These are phyloP conservation scores for Gordius sp. DNA, from an alignment of 2,888 invertebrate genomes.

Conservation along the genomic window DNA sequence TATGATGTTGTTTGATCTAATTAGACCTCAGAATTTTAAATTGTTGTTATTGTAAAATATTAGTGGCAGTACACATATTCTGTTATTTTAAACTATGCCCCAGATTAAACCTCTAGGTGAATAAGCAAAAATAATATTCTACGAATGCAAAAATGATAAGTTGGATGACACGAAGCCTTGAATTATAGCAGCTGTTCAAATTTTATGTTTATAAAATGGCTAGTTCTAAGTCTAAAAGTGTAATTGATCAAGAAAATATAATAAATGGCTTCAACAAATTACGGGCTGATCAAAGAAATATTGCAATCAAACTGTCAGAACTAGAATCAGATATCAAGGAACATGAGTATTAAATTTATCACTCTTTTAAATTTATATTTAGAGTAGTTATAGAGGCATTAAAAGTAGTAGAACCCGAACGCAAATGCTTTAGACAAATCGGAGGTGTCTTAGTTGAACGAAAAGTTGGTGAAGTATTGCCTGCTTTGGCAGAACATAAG, in stretches of 20 bases:
- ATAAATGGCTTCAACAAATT: constrained; percentile 58
- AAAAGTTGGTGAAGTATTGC: constrained; percentile 64
- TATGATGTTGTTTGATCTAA: too few species aligned
- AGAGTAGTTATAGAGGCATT: constrained; percentile 74
- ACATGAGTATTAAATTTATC: constrained; percentile 46
- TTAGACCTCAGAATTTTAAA: too few species aligned
- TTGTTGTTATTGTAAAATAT: too few species aligned
- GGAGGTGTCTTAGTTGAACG: constrained; percentile 75
- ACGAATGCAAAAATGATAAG: too few species aligned
- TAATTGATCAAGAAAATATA: constrained; percentile 33
- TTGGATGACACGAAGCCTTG: too few species aligned
- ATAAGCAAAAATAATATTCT: too few species aligned
- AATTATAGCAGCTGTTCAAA: too few species aligned
- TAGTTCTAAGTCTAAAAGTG: too few species aligned
- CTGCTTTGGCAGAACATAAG: constrained; percentile 49
- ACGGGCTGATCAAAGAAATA: constrained; percentile 54
- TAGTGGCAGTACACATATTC: too few species aligned
- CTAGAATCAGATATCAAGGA: constrained; percentile 76
- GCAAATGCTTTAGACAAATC: constrained; percentile 70
- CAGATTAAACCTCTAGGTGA: too few species aligned
- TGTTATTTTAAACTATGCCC: too few species aligned
- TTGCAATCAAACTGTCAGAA: constrained; percentile 63
- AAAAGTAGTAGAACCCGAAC: constrained; percentile 49
- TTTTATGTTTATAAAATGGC: too few species aligned
- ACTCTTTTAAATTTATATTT: constrained; percentile 19